Evolutionary conservation across 1,140 invertebrate species (phyloP), one percentile per base, ranked within the genome.

Genomic region (Ladona fulva): DNA sequence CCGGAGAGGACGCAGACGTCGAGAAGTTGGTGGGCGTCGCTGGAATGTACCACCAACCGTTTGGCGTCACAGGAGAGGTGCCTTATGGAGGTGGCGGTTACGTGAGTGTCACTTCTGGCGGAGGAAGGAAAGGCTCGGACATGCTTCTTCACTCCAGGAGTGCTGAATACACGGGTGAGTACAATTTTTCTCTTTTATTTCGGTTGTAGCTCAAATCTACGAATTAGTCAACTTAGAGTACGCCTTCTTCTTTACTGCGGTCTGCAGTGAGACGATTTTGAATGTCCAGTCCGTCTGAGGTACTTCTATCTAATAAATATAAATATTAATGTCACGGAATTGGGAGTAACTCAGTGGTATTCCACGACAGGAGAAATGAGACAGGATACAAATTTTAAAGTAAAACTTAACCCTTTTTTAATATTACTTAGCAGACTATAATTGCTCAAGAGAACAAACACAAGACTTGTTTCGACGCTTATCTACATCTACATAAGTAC

Each of bases 1-100:
- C 86, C 1, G 83, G 86, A 29, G 87, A 88, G 24, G 87, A 89
- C 22, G 82, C 84, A 44, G 84, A 86, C 19, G 81, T 83, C 11
- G 52, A 66, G 12, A 66, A 66, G 52, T 85, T 86, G 37, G 78
- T 77, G 74, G 74, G 59, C 37, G n/a, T 80, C 79, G 52, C 78
- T 59, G 24, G 73, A 22, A 78, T 29, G 24, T 37, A n/a, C n/a
- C 59, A 25, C 25, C 12, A 75, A 22, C 24, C 74, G 16, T 75
- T 75, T 24, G 74, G 29, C 8, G 44, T 52, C 10, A 19, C 44
- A 10, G 52, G 52, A 16, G 52, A 16, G 52, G 52, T 66, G 52
- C 52, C 52, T 22, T 66, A 66, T 66, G 52, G 52, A 16, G 52
- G 44, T 19, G 44, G 44, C 44, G 44, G 52, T 22, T 66, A 66